Evolutionary conservation across 2,888 invertebrate genomes (phyloP).

Genomic region (Acanthosepion lycidas): DNA sequence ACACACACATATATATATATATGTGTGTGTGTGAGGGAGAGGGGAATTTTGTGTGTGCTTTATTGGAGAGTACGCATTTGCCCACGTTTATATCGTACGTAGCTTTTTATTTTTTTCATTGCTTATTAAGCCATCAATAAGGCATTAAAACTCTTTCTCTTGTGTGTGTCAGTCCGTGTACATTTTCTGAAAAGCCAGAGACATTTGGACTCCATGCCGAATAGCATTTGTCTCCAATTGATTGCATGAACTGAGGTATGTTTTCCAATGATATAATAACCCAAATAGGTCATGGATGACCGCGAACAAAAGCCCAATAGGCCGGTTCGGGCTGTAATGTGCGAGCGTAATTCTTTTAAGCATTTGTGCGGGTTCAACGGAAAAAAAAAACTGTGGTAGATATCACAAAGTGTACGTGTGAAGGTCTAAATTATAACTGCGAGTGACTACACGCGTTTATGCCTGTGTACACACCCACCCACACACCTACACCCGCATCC

Average conservation of each 20-base stretch:
- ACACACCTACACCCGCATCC: no score
- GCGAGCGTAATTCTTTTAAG: background rate
- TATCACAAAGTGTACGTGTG: no score
- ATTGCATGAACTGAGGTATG: no score
- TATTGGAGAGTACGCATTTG: no score
- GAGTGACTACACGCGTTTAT: no score
- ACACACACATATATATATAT: no score
- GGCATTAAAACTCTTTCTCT: background rate
- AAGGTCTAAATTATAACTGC: no score
- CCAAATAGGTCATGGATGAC: background rate
- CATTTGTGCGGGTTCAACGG: background rate
- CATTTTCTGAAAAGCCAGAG: background rate
- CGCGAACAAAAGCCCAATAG: background rate
- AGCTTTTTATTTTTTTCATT: background rate
- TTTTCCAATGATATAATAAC: constrained; percentile 33
- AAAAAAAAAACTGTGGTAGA: background rate
- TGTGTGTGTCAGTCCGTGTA: background rate
- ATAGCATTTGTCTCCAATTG: background rate
- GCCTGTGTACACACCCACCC: no score
- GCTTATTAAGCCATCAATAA: background rate
- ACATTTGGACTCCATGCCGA: background rate
- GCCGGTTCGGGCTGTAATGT: background rate
- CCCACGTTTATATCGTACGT: no score
- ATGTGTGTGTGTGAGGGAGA: no score
- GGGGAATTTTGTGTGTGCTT: no score